Evolutionary conservation across 2,888 invertebrate species (phyloP).

Genomic region (Lasioglossum morio): DNA sequence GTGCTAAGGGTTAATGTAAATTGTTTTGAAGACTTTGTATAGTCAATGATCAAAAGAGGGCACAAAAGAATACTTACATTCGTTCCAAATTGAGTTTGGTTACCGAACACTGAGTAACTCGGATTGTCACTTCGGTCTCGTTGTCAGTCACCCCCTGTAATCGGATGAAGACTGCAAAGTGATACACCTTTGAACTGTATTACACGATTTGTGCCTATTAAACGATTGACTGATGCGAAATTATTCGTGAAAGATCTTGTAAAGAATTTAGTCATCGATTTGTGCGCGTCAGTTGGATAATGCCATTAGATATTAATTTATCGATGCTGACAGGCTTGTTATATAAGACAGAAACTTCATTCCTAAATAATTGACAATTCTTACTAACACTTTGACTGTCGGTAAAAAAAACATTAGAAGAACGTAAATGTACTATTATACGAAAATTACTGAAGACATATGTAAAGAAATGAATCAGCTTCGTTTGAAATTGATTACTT

Average conservation of each 20-base stretch:
- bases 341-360: neutral
- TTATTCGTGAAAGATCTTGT: neutral
- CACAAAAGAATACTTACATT: neutral
- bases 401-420: too few relatives aligned
- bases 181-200: conserved; percentile 8
- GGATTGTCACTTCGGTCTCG: neutral
- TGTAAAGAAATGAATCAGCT: too few relatives aligned
- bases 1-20: too few relatives aligned
- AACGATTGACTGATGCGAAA: neutral
- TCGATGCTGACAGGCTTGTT: neutral
- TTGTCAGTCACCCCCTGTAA: neutral
- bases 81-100: neutral
- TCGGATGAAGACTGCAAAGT: conserved; percentile 12
- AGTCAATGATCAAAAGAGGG: neutral
- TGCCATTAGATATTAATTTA: neutral
- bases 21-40: neutral
- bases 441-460: too few relatives aligned
- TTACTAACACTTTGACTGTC: too few relatives aligned
- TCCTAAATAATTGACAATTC: neutral
- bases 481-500: too few relatives aligned
- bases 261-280: neutral
- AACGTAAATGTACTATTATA: too few relatives aligned
- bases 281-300: neutral
- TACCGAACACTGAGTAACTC: neutral
- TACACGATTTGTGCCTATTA: neutral